phyloP scores from a whole-genome alignment of 1,140 invertebrate genomes.

The Heliconius hewitsoni region DNA sequence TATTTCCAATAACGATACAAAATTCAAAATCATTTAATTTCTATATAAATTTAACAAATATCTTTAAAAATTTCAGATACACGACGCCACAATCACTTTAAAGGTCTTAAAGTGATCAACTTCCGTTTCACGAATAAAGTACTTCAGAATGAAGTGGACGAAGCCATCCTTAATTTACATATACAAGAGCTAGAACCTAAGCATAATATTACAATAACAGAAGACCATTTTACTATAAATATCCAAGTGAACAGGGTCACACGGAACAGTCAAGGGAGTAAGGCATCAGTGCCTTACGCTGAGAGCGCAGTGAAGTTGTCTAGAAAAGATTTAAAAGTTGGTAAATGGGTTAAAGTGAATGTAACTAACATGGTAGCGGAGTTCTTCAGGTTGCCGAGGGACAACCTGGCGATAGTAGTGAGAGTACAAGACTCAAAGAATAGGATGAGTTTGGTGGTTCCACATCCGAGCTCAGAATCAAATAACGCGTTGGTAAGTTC shows the following conservation, averaged over 20 bases:
- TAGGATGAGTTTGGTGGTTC: conserved; percentile 71
- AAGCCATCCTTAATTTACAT: conserved; percentile 82
- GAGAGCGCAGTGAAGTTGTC: conserved; percentile 67
- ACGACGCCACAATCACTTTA: conserved; percentile 74
- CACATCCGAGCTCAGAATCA: conserved; percentile 75
- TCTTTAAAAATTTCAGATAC: conserved; percentile 58
- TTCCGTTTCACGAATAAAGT: conserved; percentile 83
- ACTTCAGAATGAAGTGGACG: conserved; percentile 79
- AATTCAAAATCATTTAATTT: background rate
- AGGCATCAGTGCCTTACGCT: conserved; percentile 65
- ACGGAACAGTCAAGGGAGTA: conserved; percentile 65
- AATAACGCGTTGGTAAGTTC: conserved; percentile 77
- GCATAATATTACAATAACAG: conserved; percentile 57
- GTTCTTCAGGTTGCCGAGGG: conserved; percentile 87
- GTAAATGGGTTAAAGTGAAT: conserved; percentile 88
- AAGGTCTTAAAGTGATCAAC: conserved; percentile 79
- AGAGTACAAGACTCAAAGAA: conserved; percentile 83
- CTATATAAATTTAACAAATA: background rate
- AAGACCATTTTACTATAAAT: conserved; percentile 64
- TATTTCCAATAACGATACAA: background rate
- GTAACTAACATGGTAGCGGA: conserved; percentile 88
- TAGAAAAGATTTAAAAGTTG: conserved; percentile 72
- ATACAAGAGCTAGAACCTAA: conserved; percentile 69
- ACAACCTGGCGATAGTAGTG: conserved; percentile 88
- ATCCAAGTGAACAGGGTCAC: conserved; percentile 75